phyloP scores from a whole-genome alignment of 2,888 invertebrate species.

The Microctonus hyperodae region DNA sequence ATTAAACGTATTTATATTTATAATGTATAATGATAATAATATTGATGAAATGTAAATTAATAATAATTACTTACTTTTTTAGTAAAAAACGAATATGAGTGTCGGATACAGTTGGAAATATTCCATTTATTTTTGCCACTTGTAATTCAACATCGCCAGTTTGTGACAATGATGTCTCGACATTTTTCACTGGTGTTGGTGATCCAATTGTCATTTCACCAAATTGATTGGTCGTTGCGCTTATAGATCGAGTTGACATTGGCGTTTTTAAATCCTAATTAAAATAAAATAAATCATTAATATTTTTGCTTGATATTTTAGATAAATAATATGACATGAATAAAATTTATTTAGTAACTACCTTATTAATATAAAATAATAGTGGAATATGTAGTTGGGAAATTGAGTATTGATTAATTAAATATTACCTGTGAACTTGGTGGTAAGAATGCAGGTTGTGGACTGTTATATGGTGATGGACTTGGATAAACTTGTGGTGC shows the following conservation, averaged over 20 bases:
- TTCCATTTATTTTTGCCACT: constrained; percentile 81
- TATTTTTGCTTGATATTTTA: too few relatives aligned
- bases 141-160: constrained; percentile 75
- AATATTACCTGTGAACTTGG: constrained; percentile 58
- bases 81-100: constrained; percentile 85
- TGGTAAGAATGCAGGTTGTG: constrained; percentile 62
- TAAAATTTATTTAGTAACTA: too few relatives aligned
- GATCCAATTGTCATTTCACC: constrained; percentile 60
- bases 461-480: constrained; percentile 61
- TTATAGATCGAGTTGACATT: constrained; percentile 56
- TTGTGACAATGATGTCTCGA: constrained; percentile 71
- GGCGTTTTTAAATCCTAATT: constrained; percentile 60
- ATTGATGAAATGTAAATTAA: background rate
- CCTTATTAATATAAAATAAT: too few relatives aligned
- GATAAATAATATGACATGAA: background rate
- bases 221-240: constrained; percentile 57
- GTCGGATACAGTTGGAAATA: constrained; percentile 91
- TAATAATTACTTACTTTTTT: constrained; percentile 81
- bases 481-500: constrained; percentile 62
- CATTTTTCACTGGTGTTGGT: constrained; percentile 56
- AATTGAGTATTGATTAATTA: background rate
- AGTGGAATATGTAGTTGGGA: too few relatives aligned
- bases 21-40: background rate
- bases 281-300: constrained; percentile 18
- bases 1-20: background rate